phyloP scores from a whole-genome alignment of 2,797 vertebrate species.

The Manis javanica region DNA sequence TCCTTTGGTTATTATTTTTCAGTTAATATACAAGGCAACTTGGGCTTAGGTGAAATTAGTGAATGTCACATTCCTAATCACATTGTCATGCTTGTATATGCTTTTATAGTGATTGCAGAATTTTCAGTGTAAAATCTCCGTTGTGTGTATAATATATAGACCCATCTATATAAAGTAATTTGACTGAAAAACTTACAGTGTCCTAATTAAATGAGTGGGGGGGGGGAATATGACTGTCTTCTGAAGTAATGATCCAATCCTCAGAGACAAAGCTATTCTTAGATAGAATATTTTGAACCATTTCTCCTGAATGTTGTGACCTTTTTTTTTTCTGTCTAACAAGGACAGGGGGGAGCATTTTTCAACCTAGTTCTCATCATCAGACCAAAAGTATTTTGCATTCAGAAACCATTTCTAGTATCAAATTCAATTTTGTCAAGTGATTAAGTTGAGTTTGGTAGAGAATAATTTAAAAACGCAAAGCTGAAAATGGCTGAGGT shows the following conservation, averaged over 20 bases:
- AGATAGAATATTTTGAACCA: constrained; percentile 68
- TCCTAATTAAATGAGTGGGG: constrained; percentile 52
- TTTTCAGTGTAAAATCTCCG: constrained; percentile 37
- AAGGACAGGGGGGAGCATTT: constrained; percentile 39
- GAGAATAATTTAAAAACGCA: constrained; percentile 76
- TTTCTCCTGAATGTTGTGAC: constrained; percentile 71
- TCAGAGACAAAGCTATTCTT: constrained; percentile 76
- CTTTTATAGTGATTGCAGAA: constrained; percentile 32
- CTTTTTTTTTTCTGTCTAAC: background rate
- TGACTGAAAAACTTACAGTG: constrained; percentile 54
- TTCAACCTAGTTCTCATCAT: constrained; percentile 74
- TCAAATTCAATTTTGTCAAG: constrained; percentile 79
- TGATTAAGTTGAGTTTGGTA: constrained; percentile 78
- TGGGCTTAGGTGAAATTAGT: constrained; percentile 54
- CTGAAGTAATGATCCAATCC: constrained; percentile 57
- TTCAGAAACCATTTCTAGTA: constrained; percentile 78
- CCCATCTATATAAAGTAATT: constrained; percentile 50
- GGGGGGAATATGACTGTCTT: constrained; percentile 40
- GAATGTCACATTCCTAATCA: constrained; percentile 44
- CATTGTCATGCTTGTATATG: constrained; percentile 43
- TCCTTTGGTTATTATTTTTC: constrained; percentile 45
- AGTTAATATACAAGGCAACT: constrained; percentile 32
- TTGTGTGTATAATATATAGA: constrained; percentile 47
- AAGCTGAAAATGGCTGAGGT: constrained; percentile 53
- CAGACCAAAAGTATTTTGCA: constrained; percentile 74